Base-by-base conservation (phyloP, 2,888 invertebrate species). In the Drosophila parthenogenetica region DNA sequence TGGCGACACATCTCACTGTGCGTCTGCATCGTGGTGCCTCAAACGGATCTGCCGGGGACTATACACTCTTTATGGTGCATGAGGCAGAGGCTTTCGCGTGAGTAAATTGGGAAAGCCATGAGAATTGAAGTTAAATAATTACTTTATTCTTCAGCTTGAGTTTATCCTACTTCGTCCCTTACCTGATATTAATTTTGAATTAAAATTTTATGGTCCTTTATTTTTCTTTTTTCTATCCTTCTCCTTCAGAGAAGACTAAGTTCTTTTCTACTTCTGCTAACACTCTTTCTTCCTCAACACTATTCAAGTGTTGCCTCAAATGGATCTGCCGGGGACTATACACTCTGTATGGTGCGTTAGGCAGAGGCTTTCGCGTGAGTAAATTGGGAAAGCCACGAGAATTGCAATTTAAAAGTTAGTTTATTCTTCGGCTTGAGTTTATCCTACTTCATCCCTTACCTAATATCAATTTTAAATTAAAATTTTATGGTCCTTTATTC, bases 61-160 rank as follows among this genome's bases (percentile, higher is more conserved):
- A 88, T 45, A 81, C 89, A 39, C 70, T 90, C 3, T 84, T 91
- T 48, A 75, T 91, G 32, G 80, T 91, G 22, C 89, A 89, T 16
- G 60, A 73, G 2, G 14, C 54, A 1, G 2, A 16, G 1, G 76
- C 87, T 0, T 90, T 89, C 42, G 25, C 66, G 90, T 90, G 57
- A 83, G 87, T 70, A 46, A 45, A 32, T 11, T 3, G 13, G 2
- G 11, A 1, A 3, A 13, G 2, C 1, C 1, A 1, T 11, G 35
- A 3, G 2, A 35, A 35, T 2, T 29, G 25, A 2, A 4, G 19
- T 3, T 19, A 2, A 19, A 1, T 2, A 19, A 19, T 19, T n/a
- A n/a, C n/a, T n/a, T n/a, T n/a, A n/a, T n/a, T n/a, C n/a, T n/a
- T 19, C 19, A 19, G 19, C 3, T 19, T 19, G 19, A 19, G 3